Percentiles rank a stretch among this genome's conserved stretches.
phyloP scores from a whole-genome alignment of 1,140 invertebrate genomes.

The Patella vulgata region DNA sequence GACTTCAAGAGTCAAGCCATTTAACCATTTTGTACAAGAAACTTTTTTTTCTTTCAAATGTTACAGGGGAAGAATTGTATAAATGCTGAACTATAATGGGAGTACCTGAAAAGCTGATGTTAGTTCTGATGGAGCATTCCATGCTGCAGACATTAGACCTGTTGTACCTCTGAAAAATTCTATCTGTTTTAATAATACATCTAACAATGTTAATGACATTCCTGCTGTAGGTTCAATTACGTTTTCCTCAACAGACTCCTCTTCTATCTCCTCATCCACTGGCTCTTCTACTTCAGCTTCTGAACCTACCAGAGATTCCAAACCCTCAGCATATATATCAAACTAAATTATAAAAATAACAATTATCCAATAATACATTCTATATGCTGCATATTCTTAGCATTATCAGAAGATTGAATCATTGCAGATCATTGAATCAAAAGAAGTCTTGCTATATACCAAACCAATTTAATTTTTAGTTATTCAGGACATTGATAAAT shows the following conservation, averaged over 20 bases:
- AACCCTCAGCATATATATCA: slow-evolving; percentile 83
- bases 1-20: no score
- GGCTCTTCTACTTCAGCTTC: slow-evolving; percentile 31
- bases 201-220: slow-evolving; percentile 83
- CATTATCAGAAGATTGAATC: no score
- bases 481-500: no score
- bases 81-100: no score
- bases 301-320: slow-evolving; percentile 72
- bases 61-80: no score
- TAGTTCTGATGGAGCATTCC: slow-evolving; percentile 75
- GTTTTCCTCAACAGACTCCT: slow-evolving; percentile 21
- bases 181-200: slow-evolving; percentile 82
- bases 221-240: slow-evolving; percentile 77
- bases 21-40: no score
- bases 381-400: no score
- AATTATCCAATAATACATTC: no score
- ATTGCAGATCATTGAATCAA: no score
- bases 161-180: slow-evolving; percentile 86
- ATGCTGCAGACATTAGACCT: slow-evolving; percentile 90
- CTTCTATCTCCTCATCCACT: slow-evolving; percentile 63
- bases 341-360: slow-evolving; percentile 70
- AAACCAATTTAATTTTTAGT: no score
- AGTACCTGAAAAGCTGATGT: slow-evolving; percentile 83
- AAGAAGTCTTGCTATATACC: no score
- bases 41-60: no score